Evolutionary conservation across 1,140 invertebrate genomes (phyloP).

Genomic region (Drosophila quadrilineata): DNA sequence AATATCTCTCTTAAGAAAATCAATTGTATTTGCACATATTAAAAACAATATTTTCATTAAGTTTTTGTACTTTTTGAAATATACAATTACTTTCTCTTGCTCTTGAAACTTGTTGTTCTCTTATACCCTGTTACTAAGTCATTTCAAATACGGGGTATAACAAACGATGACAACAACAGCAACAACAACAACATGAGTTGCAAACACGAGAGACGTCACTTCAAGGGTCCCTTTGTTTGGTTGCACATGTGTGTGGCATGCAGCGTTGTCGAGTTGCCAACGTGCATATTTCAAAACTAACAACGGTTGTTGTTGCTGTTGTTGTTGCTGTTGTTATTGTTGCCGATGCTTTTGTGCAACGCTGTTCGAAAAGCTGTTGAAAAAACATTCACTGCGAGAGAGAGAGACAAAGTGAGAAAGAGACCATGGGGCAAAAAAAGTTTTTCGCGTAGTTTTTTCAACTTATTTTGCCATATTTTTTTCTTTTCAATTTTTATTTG

Average conservation of each 20-base stretch:
- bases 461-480: too few relatives aligned
- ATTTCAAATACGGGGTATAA: too few relatives aligned
- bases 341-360: constrained; percentile 46
- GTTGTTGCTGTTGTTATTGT: constrained; percentile 13
- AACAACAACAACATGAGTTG: constrained; percentile 28
- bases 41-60: too few relatives aligned
- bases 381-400: too few relatives aligned
- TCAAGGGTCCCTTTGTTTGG: constrained; percentile 63
- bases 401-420: too few relatives aligned
- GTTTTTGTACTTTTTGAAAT: too few relatives aligned
- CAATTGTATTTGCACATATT: too few relatives aligned
- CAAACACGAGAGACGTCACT: constrained; percentile 54
- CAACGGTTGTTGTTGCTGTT: constrained; percentile 48
- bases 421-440: constrained; percentile 29
- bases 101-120: too few relatives aligned
- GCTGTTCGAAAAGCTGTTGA: constrained; percentile 34
- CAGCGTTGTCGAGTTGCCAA: constrained; percentile 8
- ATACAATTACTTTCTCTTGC: too few relatives aligned
- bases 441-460: too few relatives aligned
- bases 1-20: too few relatives aligned
- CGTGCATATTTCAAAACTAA: constrained; percentile 77
- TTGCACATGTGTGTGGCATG: constrained; percentile 20
- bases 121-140: too few relatives aligned
- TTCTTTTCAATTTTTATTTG: constrained; percentile 11
- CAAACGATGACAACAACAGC: constrained; percentile 21